A percentile compares a stretch with the other conserved stretches of the same genome.
Conservation (phyloP, 2,113 vertebrate species). For the Hippocampus mohnikei region DNA sequence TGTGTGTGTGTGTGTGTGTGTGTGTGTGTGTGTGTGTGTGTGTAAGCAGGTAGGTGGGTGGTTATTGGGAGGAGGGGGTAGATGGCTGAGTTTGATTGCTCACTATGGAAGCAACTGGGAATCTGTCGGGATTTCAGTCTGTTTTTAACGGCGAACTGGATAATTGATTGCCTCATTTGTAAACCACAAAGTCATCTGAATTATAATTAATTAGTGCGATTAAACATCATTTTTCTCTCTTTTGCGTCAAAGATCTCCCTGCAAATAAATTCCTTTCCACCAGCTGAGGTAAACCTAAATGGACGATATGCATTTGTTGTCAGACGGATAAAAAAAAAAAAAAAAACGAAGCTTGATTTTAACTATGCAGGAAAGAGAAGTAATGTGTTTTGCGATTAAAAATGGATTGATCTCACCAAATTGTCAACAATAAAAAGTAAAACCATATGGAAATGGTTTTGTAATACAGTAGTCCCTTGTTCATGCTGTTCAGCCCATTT, state of each 20-base stretch:
- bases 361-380: not conserved
- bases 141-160: not conserved
- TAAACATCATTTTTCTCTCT: not conserved
- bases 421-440: not conserved
- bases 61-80: not conserved
- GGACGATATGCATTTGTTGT: not conserved
- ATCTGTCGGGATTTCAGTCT: not conserved
- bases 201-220: not conserved
- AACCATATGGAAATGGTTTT: too few species aligned
- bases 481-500: too few species aligned
- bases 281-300: not conserved
- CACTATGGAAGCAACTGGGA: not conserved
- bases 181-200: not conserved
- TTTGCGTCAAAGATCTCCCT: not conserved
- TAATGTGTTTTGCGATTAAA: not conserved
- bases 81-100: not conserved
- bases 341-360: not conserved
- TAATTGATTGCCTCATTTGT: not conserved
- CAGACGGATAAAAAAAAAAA: not conserved
- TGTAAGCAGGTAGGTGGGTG: not conserved
- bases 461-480: too few species aligned
- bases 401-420: not conserved
- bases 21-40: not conserved
- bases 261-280: not conserved
- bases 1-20: constrained; percentile 4